Conservation (phyloP, 2,797 vertebrate species). For the Hybognathus amarus region DNA sequence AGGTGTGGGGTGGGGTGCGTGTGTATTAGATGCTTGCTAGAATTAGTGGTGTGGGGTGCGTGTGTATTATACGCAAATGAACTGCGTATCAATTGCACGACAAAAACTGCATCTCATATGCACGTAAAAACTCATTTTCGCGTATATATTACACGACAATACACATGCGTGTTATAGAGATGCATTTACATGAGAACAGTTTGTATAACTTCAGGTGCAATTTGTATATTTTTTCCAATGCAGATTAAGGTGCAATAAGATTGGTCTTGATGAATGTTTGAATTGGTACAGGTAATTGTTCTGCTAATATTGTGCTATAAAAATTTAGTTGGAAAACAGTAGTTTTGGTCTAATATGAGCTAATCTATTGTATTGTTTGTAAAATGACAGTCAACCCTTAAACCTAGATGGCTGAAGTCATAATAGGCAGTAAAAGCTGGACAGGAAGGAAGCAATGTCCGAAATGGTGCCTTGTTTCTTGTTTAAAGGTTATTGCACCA, state of each 20-base stretch:
- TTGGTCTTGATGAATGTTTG: neutral
- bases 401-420: slow-evolving; percentile 36
- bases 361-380: neutral
- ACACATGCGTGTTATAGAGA: too few relatives aligned
- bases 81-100: too few relatives aligned
- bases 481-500: slow-evolving; percentile 53
- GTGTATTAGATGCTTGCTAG: too few relatives aligned
- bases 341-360: neutral
- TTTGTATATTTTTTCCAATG: neutral
- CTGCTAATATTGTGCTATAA: neutral
- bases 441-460: slow-evolving; percentile 62
- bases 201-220: neutral
- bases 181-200: too few relatives aligned
- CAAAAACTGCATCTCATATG: too few relatives aligned
- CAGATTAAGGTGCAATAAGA: neutral
- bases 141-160: too few relatives aligned
- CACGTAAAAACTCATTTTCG: too few relatives aligned
- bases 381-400: neutral
- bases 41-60: too few relatives aligned
- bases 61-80: too few relatives aligned
- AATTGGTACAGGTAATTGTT: neutral
- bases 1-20: too few relatives aligned
- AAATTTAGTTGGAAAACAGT: neutral
- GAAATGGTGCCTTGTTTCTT: slow-evolving; percentile 48
- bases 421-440: slow-evolving; percentile 55